Percentiles rank a stretch among this genome's conserved stretches.
Conservation (phyloP, 2,888 invertebrate genomes). For the Ectemnius cavifrons region DNA sequence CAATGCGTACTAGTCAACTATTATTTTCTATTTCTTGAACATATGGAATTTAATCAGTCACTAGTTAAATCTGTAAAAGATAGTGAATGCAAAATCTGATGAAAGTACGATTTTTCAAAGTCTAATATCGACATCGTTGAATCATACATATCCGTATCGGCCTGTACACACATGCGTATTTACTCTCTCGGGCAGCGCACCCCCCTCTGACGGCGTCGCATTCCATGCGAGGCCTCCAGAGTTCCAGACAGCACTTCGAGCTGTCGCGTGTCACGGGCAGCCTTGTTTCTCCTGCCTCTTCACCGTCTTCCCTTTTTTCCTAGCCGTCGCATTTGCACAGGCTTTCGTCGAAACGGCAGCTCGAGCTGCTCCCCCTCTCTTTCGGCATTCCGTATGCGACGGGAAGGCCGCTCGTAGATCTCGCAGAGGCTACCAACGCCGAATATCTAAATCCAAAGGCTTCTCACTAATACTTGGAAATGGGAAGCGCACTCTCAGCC, state of each 20-base stretch:
- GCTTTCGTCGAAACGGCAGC: slow-evolving; percentile 38
- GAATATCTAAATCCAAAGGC: slow-evolving; percentile 25
- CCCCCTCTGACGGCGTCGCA: slow-evolving; percentile 42
- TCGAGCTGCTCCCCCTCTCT: slow-evolving; percentile 35
- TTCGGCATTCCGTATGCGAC: slow-evolving; percentile 45
- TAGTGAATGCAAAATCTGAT: too few species aligned
- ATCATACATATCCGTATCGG: slow-evolving; percentile 12
- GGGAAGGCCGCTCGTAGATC: slow-evolving; percentile 30
- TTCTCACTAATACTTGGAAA: too few species aligned
- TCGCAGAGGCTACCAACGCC: slow-evolving; percentile 23
- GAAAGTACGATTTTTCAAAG: too few species aligned
- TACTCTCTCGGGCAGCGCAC: slow-evolving; percentile 14
- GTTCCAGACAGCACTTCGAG: slow-evolving; percentile 40
- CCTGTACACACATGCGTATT: slow-evolving; percentile 11
- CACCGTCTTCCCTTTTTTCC: slow-evolving; percentile 6
- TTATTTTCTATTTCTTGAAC: too few species aligned
- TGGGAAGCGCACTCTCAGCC: too few species aligned
- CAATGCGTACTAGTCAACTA: background rate
- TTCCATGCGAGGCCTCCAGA: slow-evolving; percentile 43
- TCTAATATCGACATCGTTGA: too few species aligned
- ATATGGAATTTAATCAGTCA: too few species aligned
- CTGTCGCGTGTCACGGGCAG: slow-evolving; percentile 47
- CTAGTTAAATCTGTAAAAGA: too few species aligned
- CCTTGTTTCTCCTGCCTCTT: slow-evolving; percentile 45
- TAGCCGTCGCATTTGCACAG: slow-evolving; percentile 39